A percentile compares a stretch with the other conserved stretches of the same genome.
Evolutionary conservation across 1,140 invertebrate species (phyloP).

Genomic region (Musca domestica): DNA sequence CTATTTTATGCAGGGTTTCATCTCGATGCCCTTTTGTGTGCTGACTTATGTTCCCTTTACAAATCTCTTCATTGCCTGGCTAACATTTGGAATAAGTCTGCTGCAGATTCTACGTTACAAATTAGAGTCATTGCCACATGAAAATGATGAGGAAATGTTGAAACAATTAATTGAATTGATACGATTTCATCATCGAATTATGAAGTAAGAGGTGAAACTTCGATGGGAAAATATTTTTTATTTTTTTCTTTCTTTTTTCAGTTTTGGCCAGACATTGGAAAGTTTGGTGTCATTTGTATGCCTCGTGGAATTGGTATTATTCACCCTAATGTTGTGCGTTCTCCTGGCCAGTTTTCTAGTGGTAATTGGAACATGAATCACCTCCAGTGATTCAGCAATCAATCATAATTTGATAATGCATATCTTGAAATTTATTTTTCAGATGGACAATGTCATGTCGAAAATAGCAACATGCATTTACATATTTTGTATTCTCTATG

Average conservation of each 20-base stretch:
- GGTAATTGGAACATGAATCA: conserved; percentile 1
- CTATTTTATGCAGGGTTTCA: not conserved
- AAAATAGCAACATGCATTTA: conserved; percentile 4
- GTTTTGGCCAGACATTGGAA: conserved; percentile 5
- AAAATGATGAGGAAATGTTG: not conserved
- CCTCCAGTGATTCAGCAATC: not conserved
- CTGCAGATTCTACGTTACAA: conserved; percentile 5
- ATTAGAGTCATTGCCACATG: not conserved
- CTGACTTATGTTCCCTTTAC: conserved; percentile 10
- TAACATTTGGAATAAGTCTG: conserved; percentile 22
- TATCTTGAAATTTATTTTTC: not conserved
- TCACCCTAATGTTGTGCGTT: conserved; percentile 20
- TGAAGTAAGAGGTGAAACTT: conserved; percentile 6
- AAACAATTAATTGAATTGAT: conserved; percentile 7
- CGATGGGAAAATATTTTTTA: not conserved
- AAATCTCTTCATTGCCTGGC: conserved; percentile 20
- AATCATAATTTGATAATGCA: not conserved
- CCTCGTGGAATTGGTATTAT: conserved; percentile 14
- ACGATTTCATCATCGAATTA: conserved; percentile 16
- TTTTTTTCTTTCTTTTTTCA: conserved; percentile 1
- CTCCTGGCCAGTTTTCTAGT: conserved; percentile 3
- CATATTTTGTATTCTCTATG: conserved; percentile 20
- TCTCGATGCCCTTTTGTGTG: conserved; percentile 15
- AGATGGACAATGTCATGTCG: conserved; percentile 12
- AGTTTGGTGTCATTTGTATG: conserved; percentile 8